Conservation (phyloP, 2,797 vertebrate genomes). For the Typhlichthys eigenmanni region DNA sequence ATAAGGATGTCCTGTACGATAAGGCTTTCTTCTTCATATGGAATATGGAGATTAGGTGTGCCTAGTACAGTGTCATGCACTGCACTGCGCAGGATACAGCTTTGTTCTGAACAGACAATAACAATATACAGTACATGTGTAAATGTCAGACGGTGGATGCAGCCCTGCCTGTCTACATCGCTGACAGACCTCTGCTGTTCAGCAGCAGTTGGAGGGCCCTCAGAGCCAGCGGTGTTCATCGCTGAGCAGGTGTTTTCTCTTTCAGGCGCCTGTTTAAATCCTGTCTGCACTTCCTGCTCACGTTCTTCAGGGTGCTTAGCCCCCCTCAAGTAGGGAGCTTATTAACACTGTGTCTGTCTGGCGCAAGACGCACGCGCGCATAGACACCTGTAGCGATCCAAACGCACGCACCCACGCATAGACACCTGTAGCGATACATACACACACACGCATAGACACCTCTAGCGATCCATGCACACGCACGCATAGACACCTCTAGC, state of each 20-base stretch:
- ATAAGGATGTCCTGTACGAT: too few species aligned
- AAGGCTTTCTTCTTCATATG: too few species aligned
- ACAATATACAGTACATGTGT: too few species aligned
- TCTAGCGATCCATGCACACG: not conserved
- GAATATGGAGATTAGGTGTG: too few species aligned
- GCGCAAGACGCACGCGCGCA: not conserved
- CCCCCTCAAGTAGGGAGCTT: constrained; percentile 12
- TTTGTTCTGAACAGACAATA: too few species aligned
- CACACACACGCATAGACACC: too few species aligned
- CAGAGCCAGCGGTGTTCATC: constrained; percentile 37
- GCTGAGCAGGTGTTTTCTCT: constrained; percentile 59
- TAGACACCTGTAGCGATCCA: not conserved
- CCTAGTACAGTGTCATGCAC: too few species aligned
- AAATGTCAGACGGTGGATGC: too few species aligned
- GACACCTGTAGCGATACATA: not conserved
- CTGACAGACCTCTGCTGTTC: constrained; percentile 41
- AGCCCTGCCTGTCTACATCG: constrained; percentile 9
- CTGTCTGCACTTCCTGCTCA: constrained; percentile 26
- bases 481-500: not conserved
- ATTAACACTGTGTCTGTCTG: not conserved
- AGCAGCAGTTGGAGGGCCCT: too few species aligned
- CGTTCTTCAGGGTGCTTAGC: constrained; percentile 8
- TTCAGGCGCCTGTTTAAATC: constrained; percentile 41
- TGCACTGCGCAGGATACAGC: too few species aligned
- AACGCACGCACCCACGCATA: not conserved